Conservation (phyloP, 37 sponge, comb jelly and placozoan species). For the Theonella swinhoei region DNA sequence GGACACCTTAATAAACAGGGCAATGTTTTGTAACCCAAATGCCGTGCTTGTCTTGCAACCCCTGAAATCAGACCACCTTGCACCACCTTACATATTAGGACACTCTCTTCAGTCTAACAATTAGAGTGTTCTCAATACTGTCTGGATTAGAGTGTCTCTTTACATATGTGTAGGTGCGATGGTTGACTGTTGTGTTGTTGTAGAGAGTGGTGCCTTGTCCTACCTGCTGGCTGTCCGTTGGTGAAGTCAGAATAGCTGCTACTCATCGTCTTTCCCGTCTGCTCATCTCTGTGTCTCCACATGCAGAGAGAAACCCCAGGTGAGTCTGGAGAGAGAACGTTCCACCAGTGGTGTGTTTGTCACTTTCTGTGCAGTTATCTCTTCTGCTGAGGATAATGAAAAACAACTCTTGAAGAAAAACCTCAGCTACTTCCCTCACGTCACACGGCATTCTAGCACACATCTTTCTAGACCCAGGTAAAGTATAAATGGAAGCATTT, state of each 20-base stretch:
- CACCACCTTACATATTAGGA: too few relatives aligned
- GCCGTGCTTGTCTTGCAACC: too few relatives aligned
- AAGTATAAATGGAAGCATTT: too few relatives aligned
- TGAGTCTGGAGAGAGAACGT: neutral
- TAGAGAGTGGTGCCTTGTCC: conserved; percentile 66
- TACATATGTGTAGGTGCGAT: conserved; percentile 29
- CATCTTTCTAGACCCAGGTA: conserved; percentile 56
- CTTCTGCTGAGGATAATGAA: conserved; percentile 44
- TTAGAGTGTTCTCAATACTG: too few relatives aligned
- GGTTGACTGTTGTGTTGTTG: conserved; percentile 76
- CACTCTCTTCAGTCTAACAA: too few relatives aligned
- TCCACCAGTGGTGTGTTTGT: neutral
- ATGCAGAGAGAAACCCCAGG: conserved; percentile 82
- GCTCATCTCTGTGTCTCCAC: conserved; percentile 54
- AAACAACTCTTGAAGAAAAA: conserved; percentile 32
- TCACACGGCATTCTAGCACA: conserved; percentile 21
- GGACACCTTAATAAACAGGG: too few relatives aligned
- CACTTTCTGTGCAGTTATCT: conserved; percentile 12
- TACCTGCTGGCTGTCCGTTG: conserved; percentile 45
- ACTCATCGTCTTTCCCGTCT: conserved; percentile 50
- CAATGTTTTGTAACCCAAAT: too few relatives aligned
- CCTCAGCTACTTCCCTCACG: conserved; percentile 9
- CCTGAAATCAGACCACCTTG: too few relatives aligned
- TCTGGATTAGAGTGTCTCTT: too few relatives aligned
- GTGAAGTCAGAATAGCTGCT: conserved; percentile 58